Conservation (phyloP, 1,140 invertebrate genomes). For the Diachasmimorpha longicaudata region DNA sequence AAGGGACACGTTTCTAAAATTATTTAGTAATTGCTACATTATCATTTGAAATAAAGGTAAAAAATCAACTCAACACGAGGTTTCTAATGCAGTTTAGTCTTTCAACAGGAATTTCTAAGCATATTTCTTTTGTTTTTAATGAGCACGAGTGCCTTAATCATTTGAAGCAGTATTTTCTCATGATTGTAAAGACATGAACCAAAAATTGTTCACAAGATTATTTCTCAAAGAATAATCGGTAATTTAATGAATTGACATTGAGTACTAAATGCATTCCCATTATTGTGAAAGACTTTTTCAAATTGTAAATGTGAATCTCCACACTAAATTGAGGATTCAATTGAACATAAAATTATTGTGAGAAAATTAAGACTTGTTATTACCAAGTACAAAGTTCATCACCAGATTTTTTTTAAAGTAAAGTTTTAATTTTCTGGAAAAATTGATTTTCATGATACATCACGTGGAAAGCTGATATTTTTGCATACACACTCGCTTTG, state of each 20-base stretch:
- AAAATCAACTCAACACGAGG: neutral
- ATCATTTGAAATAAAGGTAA: neutral
- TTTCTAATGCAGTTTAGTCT: neutral
- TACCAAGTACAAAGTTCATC: neutral
- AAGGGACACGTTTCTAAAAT: neutral
- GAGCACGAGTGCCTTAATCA: constrained; percentile 23
- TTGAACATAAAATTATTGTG: neutral
- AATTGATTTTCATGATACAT: neutral
- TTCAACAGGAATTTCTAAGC: neutral
- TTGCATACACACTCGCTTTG: neutral
- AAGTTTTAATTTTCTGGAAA: neutral
- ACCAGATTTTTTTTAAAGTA: neutral
- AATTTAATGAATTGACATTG: neutral
- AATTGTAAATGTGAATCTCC: neutral
- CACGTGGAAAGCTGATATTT: neutral
- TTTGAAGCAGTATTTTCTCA: constrained; percentile 6
- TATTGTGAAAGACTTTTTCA: neutral
- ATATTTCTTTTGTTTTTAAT: neutral
- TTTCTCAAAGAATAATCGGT: neutral
- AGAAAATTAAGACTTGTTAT: neutral
- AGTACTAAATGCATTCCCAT: neutral
- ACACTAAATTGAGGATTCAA: neutral
- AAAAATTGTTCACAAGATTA: neutral
- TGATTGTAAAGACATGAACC: neutral
- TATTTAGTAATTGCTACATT: neutral